phyloP scores from a whole-genome alignment of 2,797 vertebrate genomes.

The Hephaestus fuliginosus region DNA sequence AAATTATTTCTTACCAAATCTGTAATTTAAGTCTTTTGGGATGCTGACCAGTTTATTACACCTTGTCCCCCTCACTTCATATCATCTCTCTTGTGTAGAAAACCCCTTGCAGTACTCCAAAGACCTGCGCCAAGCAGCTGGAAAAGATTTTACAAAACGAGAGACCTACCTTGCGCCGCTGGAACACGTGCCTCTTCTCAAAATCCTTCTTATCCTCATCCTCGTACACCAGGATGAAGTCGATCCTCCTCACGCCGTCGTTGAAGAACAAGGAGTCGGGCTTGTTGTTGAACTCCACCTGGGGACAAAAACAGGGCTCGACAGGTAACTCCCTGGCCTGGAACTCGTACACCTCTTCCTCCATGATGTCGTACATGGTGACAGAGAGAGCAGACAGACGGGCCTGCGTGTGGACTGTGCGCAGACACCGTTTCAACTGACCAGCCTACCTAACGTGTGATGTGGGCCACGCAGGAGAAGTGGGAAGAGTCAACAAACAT shows the following conservation, averaged over 20 bases:
- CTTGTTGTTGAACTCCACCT: slow-evolving; percentile 91
- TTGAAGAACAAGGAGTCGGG: slow-evolving; percentile 92
- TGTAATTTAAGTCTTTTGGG: not conserved
- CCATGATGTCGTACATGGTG: slow-evolving; percentile 75
- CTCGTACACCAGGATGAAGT: slow-evolving; percentile 94
- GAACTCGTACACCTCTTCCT: slow-evolving; percentile 71
- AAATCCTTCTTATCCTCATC: slow-evolving; percentile 90
- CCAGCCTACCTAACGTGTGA: slow-evolving; percentile 30
- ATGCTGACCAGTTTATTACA: not conserved
- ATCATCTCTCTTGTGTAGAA: not conserved
- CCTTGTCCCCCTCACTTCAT: not conserved
- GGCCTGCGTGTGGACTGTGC: not conserved
- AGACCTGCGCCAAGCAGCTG: not conserved
- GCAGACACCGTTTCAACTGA: not conserved
- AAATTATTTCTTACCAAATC: not conserved
- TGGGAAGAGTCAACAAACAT: slow-evolving; percentile 69
- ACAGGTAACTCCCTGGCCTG: slow-evolving; percentile 42
- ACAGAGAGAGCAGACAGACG: not conserved
- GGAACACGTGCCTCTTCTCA: slow-evolving; percentile 85
- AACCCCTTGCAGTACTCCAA: not conserved
- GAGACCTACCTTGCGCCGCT: slow-evolving; percentile 86
- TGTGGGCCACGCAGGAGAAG: slow-evolving; percentile 26
- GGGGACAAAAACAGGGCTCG: slow-evolving; percentile 61
- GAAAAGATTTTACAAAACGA: not conserved
- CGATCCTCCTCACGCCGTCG: slow-evolving; percentile 91